Evolutionary conservation across 2,888 invertebrate species (phyloP).

Genomic region (Perizoma affinitatum): DNA sequence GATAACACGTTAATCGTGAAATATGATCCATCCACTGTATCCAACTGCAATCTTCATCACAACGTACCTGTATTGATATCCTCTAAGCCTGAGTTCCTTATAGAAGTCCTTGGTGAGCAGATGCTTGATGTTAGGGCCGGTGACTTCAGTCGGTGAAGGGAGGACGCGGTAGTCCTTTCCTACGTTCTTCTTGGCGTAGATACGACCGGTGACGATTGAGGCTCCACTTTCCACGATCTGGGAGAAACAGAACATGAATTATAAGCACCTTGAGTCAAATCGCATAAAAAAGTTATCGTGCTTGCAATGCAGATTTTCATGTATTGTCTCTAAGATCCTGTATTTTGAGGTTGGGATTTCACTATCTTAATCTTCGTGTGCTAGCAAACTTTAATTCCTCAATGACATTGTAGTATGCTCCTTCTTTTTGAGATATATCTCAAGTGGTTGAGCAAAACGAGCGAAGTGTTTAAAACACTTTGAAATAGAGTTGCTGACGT

Average conservation of each 20-base stretch:
- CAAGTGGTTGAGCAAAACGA: no score
- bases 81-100: slow-evolving; percentile 88
- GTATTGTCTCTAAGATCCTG: no score
- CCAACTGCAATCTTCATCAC: neutral
- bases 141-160: slow-evolving; percentile 63
- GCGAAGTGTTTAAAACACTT: no score
- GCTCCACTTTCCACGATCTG: slow-evolving; percentile 88
- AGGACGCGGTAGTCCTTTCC: slow-evolving; percentile 81
- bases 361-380: no score
- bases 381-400: no score
- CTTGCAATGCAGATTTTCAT: no score
- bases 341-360: no score
- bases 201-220: slow-evolving; percentile 88
- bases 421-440: no score
- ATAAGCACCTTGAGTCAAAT: neutral
- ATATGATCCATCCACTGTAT: neutral
- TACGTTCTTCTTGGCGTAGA: slow-evolving; percentile 84
- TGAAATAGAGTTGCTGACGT: no score
- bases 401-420: no score
- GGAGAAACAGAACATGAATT: neutral
- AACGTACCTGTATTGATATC: slow-evolving; percentile 85
- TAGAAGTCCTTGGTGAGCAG: slow-evolving; percentile 87
- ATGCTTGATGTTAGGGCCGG: slow-evolving; percentile 72
- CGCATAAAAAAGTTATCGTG: no score
- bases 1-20: no score